Evolutionary conservation across 2,888 invertebrate species (phyloP).

Genomic region (Tinea semifulvella): DNA sequence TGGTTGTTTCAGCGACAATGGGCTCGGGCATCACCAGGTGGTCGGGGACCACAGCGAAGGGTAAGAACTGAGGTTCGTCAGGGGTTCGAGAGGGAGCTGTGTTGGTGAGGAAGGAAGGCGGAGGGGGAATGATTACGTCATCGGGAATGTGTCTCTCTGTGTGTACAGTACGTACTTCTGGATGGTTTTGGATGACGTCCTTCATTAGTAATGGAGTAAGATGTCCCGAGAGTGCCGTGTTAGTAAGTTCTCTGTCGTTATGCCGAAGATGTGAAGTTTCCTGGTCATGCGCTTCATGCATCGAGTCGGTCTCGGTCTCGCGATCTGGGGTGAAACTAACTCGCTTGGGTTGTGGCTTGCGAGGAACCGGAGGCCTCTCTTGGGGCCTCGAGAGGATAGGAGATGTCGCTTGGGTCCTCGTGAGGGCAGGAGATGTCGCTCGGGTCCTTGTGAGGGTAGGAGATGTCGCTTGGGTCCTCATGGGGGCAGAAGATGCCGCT

Average conservation of each 20-base stretch:
- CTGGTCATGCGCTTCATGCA: conserved; percentile 44
- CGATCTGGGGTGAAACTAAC: conserved; percentile 55
- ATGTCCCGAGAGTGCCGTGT: conserved; percentile 56
- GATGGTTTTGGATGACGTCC: conserved; percentile 34
- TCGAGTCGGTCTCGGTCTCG: conserved; percentile 30
- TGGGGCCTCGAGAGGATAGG: conserved; percentile 27
- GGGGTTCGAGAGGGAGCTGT: conserved; percentile 24
- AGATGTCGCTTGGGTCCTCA: conserved; percentile 21
- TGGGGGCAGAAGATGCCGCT: conserved; percentile 22
- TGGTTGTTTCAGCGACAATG: conserved; percentile 51
- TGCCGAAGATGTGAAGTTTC: conserved; percentile 27
- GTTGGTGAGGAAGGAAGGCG: conserved; percentile 55
- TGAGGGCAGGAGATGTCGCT: conserved; percentile 22
- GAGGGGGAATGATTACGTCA: conserved; percentile 59
- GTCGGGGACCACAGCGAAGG: conserved; percentile 49
- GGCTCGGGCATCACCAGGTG: conserved; percentile 48
- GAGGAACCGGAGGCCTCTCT: conserved; percentile 57
- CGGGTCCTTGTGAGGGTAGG: conserved; percentile 22
- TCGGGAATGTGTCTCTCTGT: conserved; percentile 43
- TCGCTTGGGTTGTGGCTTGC: conserved; percentile 58
- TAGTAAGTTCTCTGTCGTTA: conserved; percentile 34
- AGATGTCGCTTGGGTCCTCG: conserved; percentile 21
- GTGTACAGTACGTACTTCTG: conserved; percentile 35
- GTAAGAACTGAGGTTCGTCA: conserved; percentile 34
- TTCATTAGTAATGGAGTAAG: conserved; percentile 49